These are phyloP conservation scores for Hedychridium roseum DNA, from an alignment of 2,888 invertebrate genomes.

Conservation along the genomic window DNA sequence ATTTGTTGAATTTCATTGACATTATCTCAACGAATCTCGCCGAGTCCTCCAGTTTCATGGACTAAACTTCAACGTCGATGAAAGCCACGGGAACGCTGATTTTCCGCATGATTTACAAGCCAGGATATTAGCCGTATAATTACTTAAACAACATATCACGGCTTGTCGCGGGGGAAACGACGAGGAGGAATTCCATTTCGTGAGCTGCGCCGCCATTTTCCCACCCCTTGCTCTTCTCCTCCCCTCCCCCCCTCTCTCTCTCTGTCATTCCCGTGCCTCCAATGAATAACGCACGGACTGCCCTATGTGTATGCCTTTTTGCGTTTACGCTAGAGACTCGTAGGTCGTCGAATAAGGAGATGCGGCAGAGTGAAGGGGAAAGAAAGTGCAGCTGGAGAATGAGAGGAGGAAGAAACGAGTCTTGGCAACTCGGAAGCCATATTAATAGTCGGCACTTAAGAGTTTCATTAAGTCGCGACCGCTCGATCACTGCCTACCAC, in stretches of 20 bases:
- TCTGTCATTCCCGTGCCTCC: not conserved
- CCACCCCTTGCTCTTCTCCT: conserved; percentile 1
- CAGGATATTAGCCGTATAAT: too few relatives aligned
- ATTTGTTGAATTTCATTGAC: too few relatives aligned
- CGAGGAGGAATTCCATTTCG: too few relatives aligned
- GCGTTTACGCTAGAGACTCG: not conserved
- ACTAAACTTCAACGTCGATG: too few relatives aligned
- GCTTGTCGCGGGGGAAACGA: too few relatives aligned
- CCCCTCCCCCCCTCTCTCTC: not conserved
- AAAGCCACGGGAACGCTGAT: too few relatives aligned
- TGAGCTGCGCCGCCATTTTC: too few relatives aligned
- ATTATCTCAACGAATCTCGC: too few relatives aligned
- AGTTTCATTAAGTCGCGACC: conserved; percentile 61
- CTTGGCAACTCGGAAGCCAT: conserved; percentile 53
- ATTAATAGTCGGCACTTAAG: conserved; percentile 61
- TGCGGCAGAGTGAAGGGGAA: not conserved
- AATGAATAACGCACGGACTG: not conserved
- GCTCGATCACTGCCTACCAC: conserved; percentile 57
- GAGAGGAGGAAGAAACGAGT: conserved; percentile 23
- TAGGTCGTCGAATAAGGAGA: not conserved
- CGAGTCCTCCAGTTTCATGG: too few relatives aligned
- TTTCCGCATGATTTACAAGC: too few relatives aligned
- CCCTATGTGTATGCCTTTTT: not conserved
- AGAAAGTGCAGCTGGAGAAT: conserved; percentile 3
- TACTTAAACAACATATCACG: too few relatives aligned